phyloP scores from a whole-genome alignment of 2,113 vertebrate genomes.

The Dicerorhinus sumatrensis region DNA sequence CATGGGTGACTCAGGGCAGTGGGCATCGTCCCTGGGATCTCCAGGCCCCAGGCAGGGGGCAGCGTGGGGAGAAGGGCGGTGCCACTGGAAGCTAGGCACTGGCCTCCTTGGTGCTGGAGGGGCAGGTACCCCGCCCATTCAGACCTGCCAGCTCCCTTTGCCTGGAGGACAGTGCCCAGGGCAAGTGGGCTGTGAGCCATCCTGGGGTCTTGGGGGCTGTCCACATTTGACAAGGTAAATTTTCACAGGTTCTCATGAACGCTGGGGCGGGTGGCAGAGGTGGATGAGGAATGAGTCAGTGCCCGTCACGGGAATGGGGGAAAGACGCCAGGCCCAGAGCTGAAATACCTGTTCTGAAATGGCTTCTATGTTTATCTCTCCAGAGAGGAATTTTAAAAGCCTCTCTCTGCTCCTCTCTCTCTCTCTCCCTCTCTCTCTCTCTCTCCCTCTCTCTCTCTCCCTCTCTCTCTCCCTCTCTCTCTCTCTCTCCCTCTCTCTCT shows the following conservation, averaged over 20 bases:
- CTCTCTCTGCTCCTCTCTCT: conserved; percentile 73
- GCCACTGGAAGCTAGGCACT: background rate
- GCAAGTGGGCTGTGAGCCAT: background rate
- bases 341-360: conserved; percentile 85
- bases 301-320: conserved; percentile 78
- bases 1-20: conserved; percentile 68
- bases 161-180: background rate
- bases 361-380: conserved; percentile 85
- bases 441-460: background rate
- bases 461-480: background rate
- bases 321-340: conserved; percentile 83
- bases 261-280: conserved; percentile 67
- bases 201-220: conserved; percentile 4
- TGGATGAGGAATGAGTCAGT: conserved; percentile 78
- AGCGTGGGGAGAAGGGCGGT: background rate
- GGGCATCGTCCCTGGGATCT: conserved; percentile 56
- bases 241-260: conserved; percentile 52
- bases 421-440: background rate
- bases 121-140: background rate
- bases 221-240: background rate
- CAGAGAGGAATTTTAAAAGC: conserved; percentile 85
- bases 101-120: background rate
- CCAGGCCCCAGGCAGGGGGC: conserved; percentile 32
- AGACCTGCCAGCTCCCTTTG: background rate
- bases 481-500: background rate